Evolutionary conservation across 2,888 invertebrate species (phyloP).

Genomic region (Tinea semifulvella): DNA sequence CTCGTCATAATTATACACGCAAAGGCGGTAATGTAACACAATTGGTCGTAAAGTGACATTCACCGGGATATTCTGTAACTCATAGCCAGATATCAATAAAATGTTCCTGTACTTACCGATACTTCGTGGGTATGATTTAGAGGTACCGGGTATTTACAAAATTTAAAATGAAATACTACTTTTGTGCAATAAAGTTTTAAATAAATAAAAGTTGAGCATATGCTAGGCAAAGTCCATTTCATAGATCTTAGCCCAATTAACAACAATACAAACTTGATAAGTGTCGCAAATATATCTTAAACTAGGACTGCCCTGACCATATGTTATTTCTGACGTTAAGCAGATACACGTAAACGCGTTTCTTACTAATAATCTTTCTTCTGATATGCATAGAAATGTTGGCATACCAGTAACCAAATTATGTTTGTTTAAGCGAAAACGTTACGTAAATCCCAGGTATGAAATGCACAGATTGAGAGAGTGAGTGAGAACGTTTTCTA

Average conservation of each 20-base stretch:
- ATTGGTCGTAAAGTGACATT: conserved; percentile 43
- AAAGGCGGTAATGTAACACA: conserved; percentile 26
- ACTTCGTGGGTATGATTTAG: too few species aligned
- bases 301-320: conserved; percentile 21
- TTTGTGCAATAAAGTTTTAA: neutral
- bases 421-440: too few species aligned
- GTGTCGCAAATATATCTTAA: conserved; percentile 35
- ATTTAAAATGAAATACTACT: too few species aligned
- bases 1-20: conserved; percentile 30
- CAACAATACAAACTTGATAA: conserved; percentile 37
- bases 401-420: too few species aligned
- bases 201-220: neutral
- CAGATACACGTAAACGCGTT: conserved; percentile 11
- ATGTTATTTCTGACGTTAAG: conserved; percentile 5
- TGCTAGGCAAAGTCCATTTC: neutral
- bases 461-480: too few species aligned
- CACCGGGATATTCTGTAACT: too few species aligned
- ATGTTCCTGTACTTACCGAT: too few species aligned
- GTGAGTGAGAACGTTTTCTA: too few species aligned
- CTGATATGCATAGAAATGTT: too few species aligned
- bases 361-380: neutral
- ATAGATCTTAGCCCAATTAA: conserved; percentile 39
- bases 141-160: too few species aligned
- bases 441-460: too few species aligned
- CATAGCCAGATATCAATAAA: too few species aligned